Conservation (phyloP, 2,888 invertebrate genomes). For the Perdita meconis region DNA sequence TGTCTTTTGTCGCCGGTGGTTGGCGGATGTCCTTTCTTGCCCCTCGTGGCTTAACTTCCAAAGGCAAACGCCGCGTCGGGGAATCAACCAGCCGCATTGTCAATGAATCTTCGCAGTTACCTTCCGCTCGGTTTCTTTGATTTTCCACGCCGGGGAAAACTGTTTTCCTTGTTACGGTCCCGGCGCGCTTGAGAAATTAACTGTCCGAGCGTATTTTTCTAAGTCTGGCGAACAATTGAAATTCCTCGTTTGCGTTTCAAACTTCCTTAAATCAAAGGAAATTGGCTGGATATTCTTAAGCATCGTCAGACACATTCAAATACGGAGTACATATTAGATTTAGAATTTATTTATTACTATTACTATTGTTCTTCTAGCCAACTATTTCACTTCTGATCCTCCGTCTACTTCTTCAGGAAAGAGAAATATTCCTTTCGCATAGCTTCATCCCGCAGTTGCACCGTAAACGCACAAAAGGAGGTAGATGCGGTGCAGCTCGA, state of each 20-base stretch:
- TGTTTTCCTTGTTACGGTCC: conserved; percentile 16
- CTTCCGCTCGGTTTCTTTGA: conserved; percentile 37
- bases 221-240: conserved; percentile 3
- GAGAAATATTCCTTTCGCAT: conserved; percentile 44
- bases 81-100: conserved; percentile 38
- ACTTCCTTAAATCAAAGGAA: conserved; percentile 4
- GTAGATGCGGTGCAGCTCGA: background rate
- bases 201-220: background rate
- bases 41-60: conserved; percentile 44
- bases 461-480: background rate
- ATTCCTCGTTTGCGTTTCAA: background rate
- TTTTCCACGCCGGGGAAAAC: conserved; percentile 25
- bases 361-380: too few species aligned
- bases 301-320: background rate
- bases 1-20: conserved; percentile 62
- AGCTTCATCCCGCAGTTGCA: conserved; percentile 17
- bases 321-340: too few species aligned
- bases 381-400: too few species aligned
- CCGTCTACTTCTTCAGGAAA: conserved; percentile 45
- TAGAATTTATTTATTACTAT: too few species aligned
- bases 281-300: background rate
- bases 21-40: conserved; percentile 34
- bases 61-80: conserved; percentile 46
- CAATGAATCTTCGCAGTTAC: conserved; percentile 43
- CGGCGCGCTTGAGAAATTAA: conserved; percentile 22